These are phyloP conservation scores for Nesidiocoris tenuis DNA, from an alignment of 2,888 invertebrate species.

Conservation along the genomic window DNA sequence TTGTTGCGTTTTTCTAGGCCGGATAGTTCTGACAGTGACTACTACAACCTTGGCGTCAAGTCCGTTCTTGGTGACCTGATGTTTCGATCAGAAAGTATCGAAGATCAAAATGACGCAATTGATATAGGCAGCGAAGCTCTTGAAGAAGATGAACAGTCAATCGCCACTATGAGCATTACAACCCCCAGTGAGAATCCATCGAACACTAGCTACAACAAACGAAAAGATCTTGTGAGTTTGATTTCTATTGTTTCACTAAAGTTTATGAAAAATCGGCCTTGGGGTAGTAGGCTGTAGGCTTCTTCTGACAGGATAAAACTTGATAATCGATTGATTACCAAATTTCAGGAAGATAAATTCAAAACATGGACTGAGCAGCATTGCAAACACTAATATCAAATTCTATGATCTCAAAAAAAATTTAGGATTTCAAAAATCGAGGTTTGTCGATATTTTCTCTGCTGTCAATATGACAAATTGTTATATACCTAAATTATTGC, in stretches of 20 bases:
- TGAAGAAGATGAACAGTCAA: slow-evolving; percentile 59
- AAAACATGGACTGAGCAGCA: too few relatives aligned
- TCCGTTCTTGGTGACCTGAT: slow-evolving; percentile 72
- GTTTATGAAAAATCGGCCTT: too few relatives aligned
- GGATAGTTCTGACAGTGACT: slow-evolving; percentile 37
- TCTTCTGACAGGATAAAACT: too few relatives aligned
- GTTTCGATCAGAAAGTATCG: slow-evolving; percentile 82
- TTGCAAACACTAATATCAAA: too few relatives aligned
- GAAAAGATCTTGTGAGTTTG: slow-evolving; percentile 69
- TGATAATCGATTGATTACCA: too few relatives aligned
- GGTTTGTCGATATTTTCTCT: too few relatives aligned
- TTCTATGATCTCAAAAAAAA: too few relatives aligned
- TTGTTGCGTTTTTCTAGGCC: slow-evolving; percentile 14
- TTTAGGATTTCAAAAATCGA: too few relatives aligned
- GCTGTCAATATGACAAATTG: too few relatives aligned
- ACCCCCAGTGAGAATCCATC: slow-evolving; percentile 78
- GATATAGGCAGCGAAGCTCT: slow-evolving; percentile 84
- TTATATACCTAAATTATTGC: too few relatives aligned
- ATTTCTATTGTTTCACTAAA: neutral
- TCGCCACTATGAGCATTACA: slow-evolving; percentile 63
- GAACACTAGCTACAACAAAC: slow-evolving; percentile 72
- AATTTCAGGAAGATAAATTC: too few relatives aligned
- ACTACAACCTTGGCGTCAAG: slow-evolving; percentile 24
- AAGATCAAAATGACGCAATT: slow-evolving; percentile 56
- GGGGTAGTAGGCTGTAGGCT: too few relatives aligned